A percentile compares a stretch with the other conserved stretches of the same genome.
Conservation (phyloP, 2,888 invertebrate genomes). For the Latrodectus hesperus region DNA sequence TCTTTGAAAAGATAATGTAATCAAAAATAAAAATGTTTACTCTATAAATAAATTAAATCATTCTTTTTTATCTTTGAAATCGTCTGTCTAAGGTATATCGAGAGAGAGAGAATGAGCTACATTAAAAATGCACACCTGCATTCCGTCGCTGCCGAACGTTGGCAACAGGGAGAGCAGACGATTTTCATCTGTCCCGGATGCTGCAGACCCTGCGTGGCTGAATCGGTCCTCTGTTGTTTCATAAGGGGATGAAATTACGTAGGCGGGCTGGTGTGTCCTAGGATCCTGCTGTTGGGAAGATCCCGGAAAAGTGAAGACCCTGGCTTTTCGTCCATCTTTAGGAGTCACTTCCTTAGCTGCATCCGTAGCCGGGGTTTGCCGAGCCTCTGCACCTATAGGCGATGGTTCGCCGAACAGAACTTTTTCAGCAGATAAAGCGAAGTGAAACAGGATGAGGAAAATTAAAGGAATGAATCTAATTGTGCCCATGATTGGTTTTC, state of each 20-base stretch:
- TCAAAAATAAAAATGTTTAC: too few species aligned
- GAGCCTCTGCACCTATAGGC: conserved; percentile 46
- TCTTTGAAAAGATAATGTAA: too few species aligned
- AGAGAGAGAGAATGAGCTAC: too few species aligned
- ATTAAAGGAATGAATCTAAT: conserved; percentile 2
- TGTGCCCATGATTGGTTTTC: conserved; percentile 23
- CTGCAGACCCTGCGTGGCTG: conserved; percentile 1
- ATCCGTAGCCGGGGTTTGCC: conserved; percentile 32
- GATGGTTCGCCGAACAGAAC: conserved; percentile 61
- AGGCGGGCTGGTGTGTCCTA: conserved; percentile 56
- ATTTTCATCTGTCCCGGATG: conserved; percentile 30
- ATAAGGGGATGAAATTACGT: conserved; percentile 49
- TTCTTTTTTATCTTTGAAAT: too few species aligned
- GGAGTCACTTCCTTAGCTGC: conserved; percentile 47
- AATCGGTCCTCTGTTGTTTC: conserved; percentile 54
- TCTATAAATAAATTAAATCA: too few species aligned
- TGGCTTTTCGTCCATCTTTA: conserved; percentile 46
- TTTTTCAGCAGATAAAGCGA: conserved; percentile 31
- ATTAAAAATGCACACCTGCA: conserved; percentile 54
- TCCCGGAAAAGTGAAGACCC: conserved; percentile 56
- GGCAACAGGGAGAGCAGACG: conserved; percentile 60
- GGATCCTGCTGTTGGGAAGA: conserved; percentile 48
- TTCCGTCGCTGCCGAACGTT: conserved; percentile 53
- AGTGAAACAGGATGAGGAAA: neutral
- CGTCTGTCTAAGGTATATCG: too few species aligned